Percentiles rank a stretch among this genome's conserved stretches.
Conservation (phyloP, 2,888 invertebrate species). For the Pandemis heparana region DNA sequence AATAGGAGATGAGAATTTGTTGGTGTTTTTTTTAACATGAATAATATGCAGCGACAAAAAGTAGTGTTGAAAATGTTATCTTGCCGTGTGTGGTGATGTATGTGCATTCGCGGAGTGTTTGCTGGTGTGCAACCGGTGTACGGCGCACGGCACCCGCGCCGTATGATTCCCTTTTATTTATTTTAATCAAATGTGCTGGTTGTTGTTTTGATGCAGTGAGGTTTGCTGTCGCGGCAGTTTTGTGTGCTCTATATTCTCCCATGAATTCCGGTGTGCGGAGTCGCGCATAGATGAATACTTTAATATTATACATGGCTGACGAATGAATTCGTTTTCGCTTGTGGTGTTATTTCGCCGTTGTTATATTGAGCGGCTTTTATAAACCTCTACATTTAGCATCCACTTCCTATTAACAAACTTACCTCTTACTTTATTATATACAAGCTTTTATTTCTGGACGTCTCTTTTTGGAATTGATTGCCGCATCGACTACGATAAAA, state of each 20-base stretch:
- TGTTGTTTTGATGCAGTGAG: constrained; percentile 76
- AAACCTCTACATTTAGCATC: background rate
- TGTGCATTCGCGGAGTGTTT: constrained; percentile 39
- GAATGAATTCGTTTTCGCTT: constrained; percentile 76
- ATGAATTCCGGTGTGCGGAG: constrained; percentile 78
- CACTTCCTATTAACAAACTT: background rate
- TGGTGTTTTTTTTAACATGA: constrained; percentile 35
- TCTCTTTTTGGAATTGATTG: background rate
- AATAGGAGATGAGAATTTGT: constrained; percentile 42
- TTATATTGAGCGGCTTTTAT: constrained; percentile 55
- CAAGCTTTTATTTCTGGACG: too few species aligned
- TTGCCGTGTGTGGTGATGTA: constrained; percentile 39
- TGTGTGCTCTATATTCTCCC: constrained; percentile 72
- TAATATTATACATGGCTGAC: constrained; percentile 83
- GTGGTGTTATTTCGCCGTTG: constrained; percentile 72
- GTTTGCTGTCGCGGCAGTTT: constrained; percentile 74
- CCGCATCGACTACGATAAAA: background rate
- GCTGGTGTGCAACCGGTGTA: constrained; percentile 38
- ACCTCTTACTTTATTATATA: too few species aligned
- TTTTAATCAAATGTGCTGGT: constrained; percentile 79
- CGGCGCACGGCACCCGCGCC: constrained; percentile 51
- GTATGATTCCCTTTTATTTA: constrained; percentile 78
- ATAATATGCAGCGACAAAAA: constrained; percentile 34
- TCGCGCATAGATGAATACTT: constrained; percentile 81
- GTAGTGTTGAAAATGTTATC: constrained; percentile 35